Percentiles rank a stretch among this genome's conserved stretches.
These are phyloP conservation scores for Zootoca vivipara DNA, from an alignment of 2,113 vertebrate genomes.

Conservation along the genomic window DNA sequence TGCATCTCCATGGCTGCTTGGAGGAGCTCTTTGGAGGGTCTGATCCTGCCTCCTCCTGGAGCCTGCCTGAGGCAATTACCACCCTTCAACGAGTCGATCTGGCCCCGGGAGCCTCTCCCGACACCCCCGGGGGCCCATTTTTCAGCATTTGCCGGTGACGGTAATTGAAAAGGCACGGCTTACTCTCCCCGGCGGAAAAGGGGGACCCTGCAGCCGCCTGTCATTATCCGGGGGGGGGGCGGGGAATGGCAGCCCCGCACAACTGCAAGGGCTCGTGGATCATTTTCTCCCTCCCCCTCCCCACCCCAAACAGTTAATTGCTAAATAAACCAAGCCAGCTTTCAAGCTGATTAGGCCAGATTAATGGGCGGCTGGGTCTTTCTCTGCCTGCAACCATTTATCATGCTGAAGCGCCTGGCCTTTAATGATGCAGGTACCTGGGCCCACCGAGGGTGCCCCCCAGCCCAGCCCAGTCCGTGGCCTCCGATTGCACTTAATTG, in stretches of 20 bases:
- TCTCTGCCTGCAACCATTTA: conserved; percentile 89
- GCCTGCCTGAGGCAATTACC: conserved; percentile 60
- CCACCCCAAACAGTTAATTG: conserved; percentile 91
- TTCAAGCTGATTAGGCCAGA: conserved; percentile 91
- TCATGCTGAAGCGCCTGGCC: conserved; percentile 90
- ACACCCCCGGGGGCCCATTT: conserved; percentile 66
- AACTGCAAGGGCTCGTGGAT: conserved; percentile 80
- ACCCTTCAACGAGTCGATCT: conserved; percentile 37
- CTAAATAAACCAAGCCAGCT: conserved; percentile 85
- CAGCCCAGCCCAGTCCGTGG: conserved; percentile 39
- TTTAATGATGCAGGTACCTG: conserved; percentile 90
- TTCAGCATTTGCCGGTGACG: conserved; percentile 72
- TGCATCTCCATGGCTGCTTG: background rate
- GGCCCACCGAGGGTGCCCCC: conserved; percentile 75
- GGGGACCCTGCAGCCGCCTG: conserved; percentile 69
- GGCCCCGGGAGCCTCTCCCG: conserved; percentile 13
- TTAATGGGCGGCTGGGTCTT: conserved; percentile 91
- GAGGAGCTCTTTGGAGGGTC: background rate
- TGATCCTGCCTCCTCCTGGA: background rate
- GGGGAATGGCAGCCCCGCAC: conserved; percentile 78
- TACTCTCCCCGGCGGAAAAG: conserved; percentile 59
- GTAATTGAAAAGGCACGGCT: conserved; percentile 76
- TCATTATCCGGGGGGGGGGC: conserved; percentile 68
- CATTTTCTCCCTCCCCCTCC: conserved; percentile 62
- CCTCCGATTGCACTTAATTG: conserved; percentile 90